Evolutionary conservation across 2,797 vertebrate species (phyloP).

Genomic region (Scyliorhinus canicula): DNA sequence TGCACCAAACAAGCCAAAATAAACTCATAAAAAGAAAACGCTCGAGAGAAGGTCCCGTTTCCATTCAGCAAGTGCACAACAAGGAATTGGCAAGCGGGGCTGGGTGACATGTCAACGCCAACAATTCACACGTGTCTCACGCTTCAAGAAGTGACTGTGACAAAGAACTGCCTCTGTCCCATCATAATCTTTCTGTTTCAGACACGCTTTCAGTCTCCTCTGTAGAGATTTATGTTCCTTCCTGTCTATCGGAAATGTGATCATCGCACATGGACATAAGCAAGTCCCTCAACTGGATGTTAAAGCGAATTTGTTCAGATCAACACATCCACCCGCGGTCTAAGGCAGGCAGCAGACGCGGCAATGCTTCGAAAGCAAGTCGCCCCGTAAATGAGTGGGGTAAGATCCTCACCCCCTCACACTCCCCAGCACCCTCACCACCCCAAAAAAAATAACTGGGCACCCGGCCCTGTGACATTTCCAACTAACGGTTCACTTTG

Average conservation of each 20-base stretch:
- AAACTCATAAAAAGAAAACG: conserved; percentile 67
- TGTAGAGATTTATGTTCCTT: not conserved
- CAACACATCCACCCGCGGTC: not conserved
- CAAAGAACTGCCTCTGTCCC: not conserved
- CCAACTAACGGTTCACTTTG: not conserved
- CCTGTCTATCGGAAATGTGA: not conserved
- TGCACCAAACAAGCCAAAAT: conserved; percentile 67
- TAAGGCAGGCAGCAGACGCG: not conserved
- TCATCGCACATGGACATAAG: not conserved
- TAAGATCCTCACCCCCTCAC: not conserved
- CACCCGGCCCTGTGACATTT: not conserved
- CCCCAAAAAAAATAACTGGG: too few species aligned
- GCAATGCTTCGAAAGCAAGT: not conserved
- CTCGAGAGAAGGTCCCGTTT: conserved; percentile 67
- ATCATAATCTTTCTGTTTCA: not conserved
- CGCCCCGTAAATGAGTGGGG: not conserved
- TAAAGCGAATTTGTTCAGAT: not conserved
- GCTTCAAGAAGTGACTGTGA: not conserved
- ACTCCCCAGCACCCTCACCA: too few species aligned
- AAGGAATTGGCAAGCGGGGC: conserved; percentile 45
- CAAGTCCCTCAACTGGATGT: not conserved
- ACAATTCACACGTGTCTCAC: not conserved
- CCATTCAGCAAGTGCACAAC: conserved; percentile 59
- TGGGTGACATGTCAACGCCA: conserved; percentile 10
- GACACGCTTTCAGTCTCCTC: not conserved